phyloP scores from a whole-genome alignment of 2,797 vertebrate genomes.

The Oryzias dopingdopingensis region DNA sequence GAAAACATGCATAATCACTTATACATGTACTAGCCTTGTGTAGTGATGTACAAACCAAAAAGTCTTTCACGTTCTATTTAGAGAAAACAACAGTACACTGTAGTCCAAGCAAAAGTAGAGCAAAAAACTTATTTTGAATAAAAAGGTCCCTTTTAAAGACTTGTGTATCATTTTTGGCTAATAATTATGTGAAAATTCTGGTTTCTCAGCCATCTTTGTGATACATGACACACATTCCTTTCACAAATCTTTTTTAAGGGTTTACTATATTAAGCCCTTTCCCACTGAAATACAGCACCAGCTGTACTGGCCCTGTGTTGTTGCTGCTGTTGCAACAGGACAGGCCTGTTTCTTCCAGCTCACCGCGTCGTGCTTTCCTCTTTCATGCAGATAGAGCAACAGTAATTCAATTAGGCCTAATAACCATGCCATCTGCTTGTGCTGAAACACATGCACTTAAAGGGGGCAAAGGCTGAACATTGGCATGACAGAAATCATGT shows the following conservation, averaged over 20 bases:
- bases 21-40: no score
- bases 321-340: constrained; percentile 68
- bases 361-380: constrained; percentile 54
- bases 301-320: constrained; percentile 78
- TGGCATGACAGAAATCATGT: constrained; percentile 8
- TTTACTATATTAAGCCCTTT: constrained; percentile 83
- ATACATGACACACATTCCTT: constrained; percentile 80
- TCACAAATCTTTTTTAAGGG: constrained; percentile 81
- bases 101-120: no score
- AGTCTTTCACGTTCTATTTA: no score
- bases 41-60: no score
- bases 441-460: constrained; percentile 32
- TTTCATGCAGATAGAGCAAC: constrained; percentile 58
- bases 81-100: no score
- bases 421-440: constrained; percentile 45
- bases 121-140: no score
- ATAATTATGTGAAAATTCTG: constrained; percentile 71
- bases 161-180: constrained; percentile 19
- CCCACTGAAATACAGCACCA: constrained; percentile 88
- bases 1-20: no score
- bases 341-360: constrained; percentile 42
- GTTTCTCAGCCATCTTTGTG: constrained; percentile 78
- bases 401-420: constrained; percentile 60
- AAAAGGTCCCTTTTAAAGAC: no score
- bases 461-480: constrained; percentile 6